Evolutionary conservation across 2,888 invertebrate genomes (phyloP).

Genomic region (Sarcophaga variegata): DNA sequence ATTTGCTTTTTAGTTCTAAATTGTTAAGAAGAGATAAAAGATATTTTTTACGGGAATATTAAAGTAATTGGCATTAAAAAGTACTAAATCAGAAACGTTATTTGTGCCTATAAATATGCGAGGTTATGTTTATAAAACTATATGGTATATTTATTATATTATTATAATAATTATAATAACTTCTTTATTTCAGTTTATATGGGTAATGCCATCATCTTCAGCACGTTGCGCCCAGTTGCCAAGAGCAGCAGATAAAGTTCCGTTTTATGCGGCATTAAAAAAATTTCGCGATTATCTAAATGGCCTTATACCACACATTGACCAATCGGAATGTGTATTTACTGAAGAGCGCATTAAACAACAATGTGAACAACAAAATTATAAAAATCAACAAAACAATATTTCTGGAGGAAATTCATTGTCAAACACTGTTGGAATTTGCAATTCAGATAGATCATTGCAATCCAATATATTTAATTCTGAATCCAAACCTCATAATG

Average conservation of each 20-base stretch:
- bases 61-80: no score
- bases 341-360: conserved; percentile 87
- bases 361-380: conserved; percentile 83
- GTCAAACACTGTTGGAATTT: conserved; percentile 20
- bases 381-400: conserved; percentile 52
- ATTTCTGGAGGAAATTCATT: background rate
- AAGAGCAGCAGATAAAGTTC: conserved; percentile 98
- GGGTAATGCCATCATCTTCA: conserved; percentile 99
- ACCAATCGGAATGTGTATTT: conserved; percentile 94
- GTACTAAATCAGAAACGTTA: no score
- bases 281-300: conserved; percentile 97
- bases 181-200: conserved; percentile 90
- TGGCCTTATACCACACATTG: conserved; percentile 91
- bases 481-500: conserved; percentile 34
- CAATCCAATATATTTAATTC: conserved; percentile 43
- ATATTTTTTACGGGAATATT: no score
- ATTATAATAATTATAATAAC: background rate
- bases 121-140: no score
- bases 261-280: conserved; percentile 97
- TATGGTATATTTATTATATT: no score
- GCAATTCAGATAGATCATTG: conserved; percentile 33
- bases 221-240: conserved; percentile 98
- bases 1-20: no score
- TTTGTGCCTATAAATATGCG: no score
- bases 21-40: no score